phyloP scores from a whole-genome alignment of 2,113 vertebrate genomes.

The Corythaeola cristata region DNA sequence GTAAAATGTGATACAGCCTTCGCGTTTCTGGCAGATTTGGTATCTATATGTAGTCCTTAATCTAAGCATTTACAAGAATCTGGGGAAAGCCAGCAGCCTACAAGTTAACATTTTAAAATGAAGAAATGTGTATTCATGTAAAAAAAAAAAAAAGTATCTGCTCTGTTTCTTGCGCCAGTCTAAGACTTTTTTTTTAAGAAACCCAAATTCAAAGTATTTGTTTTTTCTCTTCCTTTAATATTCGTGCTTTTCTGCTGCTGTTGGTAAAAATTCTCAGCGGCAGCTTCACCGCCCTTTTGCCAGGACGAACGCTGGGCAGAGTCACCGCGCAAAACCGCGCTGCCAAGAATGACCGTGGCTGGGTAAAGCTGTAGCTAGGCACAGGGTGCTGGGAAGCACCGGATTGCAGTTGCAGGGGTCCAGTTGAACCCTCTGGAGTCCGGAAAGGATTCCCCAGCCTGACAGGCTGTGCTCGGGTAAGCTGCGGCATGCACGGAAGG shows the following conservation, averaged over 20 bases:
- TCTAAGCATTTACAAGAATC: neutral
- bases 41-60: neutral
- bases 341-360: rapidly evolving
- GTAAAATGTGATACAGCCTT: neutral
- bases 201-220: neutral
- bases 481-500: neutral
- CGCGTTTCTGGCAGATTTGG: neutral
- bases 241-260: neutral
- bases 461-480: rapidly evolving
- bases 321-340: rapidly evolving
- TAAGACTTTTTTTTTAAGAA: neutral
- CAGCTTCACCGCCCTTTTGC: neutral
- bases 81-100: neutral
- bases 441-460: rapidly evolving
- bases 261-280: neutral
- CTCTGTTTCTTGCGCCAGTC: neutral
- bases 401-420: rapidly evolving
- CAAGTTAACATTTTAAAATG: neutral
- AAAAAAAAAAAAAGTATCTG: neutral
- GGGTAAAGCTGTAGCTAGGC: rapidly evolving
- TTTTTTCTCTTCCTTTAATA: neutral
- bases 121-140: neutral
- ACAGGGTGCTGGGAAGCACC: rapidly evolving
- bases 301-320: neutral
- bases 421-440: neutral